A percentile compares a stretch with the other conserved stretches of the same genome.
phyloP scores from a whole-genome alignment of 2,797 vertebrate genomes.

The Telmatherina bonti region DNA sequence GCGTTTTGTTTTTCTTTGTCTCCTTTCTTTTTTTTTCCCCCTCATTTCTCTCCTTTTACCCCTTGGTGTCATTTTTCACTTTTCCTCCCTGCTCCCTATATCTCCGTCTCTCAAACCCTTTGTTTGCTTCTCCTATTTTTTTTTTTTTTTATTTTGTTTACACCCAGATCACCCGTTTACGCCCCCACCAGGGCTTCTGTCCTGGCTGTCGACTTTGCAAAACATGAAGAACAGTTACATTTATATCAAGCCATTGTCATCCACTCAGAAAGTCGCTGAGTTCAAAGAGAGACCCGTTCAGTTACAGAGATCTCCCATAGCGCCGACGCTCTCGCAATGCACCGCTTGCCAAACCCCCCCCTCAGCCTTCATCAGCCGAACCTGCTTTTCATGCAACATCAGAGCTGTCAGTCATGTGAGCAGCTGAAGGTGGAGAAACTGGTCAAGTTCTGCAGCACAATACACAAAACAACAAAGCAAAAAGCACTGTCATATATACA shows the following conservation, averaged over 20 bases:
- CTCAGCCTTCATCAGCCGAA: slow-evolving; percentile 64
- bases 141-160: slow-evolving; percentile 26
- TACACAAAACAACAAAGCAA: slow-evolving; percentile 50
- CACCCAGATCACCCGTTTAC: neutral
- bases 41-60: slow-evolving; percentile 26
- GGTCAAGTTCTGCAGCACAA: slow-evolving; percentile 49
- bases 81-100: slow-evolving; percentile 8
- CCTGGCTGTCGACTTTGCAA: slow-evolving; percentile 44
- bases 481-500: slow-evolving; percentile 33
- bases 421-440: slow-evolving; percentile 34
- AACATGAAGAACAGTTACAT: slow-evolving; percentile 47
- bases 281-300: slow-evolving; percentile 68
- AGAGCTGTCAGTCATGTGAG: slow-evolving; percentile 71
- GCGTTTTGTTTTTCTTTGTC: slow-evolving; percentile 30
- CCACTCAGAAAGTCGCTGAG: slow-evolving; percentile 46
- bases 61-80: slow-evolving; percentile 33
- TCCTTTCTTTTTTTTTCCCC: slow-evolving; percentile 37
- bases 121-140: slow-evolving; percentile 11
- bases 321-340: slow-evolving; percentile 47
- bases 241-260: slow-evolving; percentile 63
- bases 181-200: slow-evolving; percentile 47
- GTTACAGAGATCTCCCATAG: slow-evolving; percentile 65
- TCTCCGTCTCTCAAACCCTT: slow-evolving; percentile 25
- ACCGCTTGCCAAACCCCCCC: slow-evolving; percentile 57
- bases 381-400: slow-evolving; percentile 77